Conservation (phyloP, 2,888 invertebrate genomes). For the Pseudococcus jackbeardsleyi region DNA sequence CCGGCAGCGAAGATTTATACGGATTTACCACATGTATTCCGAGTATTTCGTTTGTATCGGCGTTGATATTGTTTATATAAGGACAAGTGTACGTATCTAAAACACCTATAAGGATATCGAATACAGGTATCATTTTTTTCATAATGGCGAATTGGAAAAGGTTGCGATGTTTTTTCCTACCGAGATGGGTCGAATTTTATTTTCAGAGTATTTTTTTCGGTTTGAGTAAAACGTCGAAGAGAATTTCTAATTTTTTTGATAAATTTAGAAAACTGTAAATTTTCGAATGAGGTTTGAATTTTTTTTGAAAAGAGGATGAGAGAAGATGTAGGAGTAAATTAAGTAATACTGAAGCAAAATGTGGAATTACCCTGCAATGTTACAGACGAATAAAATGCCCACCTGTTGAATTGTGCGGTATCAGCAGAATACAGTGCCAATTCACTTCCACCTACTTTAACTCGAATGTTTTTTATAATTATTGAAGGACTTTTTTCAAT, state of each 20-base stretch:
- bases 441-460: no score
- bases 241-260: background rate
- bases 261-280: background rate
- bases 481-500: no score
- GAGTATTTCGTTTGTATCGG: background rate
- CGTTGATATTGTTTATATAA: background rate
- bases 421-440: no score
- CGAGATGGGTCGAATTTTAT: background rate
- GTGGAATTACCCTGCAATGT: no score
- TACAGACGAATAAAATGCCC: no score
- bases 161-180: background rate
- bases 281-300: no score
- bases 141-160: background rate
- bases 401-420: no score
- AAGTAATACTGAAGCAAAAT: no score
- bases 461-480: no score
- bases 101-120: background rate
- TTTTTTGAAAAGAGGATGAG: background rate
- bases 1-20: conserved; percentile 30
- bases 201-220: background rate
- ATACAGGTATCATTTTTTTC: background rate
- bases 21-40: background rate
- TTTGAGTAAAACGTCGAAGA: background rate
- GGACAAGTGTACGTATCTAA: background rate
- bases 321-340: no score